Evolutionary conservation across 2,113 vertebrate genomes (phyloP).

Genomic region (Cephalopholis sonnerati): DNA sequence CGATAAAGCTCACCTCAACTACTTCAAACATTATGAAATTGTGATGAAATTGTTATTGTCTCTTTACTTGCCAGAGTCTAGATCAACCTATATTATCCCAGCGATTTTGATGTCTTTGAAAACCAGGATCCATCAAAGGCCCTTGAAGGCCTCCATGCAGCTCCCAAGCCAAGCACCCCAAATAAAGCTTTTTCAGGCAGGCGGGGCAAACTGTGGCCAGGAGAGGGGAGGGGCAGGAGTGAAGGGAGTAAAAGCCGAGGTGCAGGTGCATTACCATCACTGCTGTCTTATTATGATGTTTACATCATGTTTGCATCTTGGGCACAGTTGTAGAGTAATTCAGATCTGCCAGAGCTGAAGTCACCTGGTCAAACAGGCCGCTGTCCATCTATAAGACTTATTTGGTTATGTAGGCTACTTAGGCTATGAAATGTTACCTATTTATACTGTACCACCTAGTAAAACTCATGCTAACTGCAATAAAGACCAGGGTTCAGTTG

Average conservation of each 20-base stretch:
- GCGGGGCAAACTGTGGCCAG: not conserved
- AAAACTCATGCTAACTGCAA: no score
- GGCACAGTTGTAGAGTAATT: not conserved
- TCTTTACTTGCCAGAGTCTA: conserved; percentile 12
- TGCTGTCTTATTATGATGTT: not conserved
- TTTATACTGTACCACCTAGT: no score
- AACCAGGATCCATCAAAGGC: conserved; percentile 52
- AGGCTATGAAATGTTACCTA: no score
- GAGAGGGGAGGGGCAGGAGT: not conserved
- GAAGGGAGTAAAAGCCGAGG: not conserved
- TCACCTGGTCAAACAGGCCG: not conserved
- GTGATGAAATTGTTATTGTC: conserved; percentile 57
- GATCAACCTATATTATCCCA: conserved; percentile 45
- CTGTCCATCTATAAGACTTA: no score
- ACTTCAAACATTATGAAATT: conserved; percentile 57
- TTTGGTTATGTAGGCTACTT: no score
- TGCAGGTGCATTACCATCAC: not conserved
- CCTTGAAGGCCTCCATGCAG: not conserved
- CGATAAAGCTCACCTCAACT: conserved; percentile 33
- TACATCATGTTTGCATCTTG: not conserved
- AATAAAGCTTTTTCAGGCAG: conserved; percentile 9
- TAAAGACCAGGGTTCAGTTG: no score
- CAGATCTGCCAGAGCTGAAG: not conserved
- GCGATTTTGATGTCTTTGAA: conserved; percentile 44
- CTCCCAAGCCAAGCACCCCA: conserved; percentile 9